These are phyloP conservation scores for Pristionchus fissidentatus DNA, from an alignment of 2,888 invertebrate genomes.

Conservation along the genomic window DNA sequence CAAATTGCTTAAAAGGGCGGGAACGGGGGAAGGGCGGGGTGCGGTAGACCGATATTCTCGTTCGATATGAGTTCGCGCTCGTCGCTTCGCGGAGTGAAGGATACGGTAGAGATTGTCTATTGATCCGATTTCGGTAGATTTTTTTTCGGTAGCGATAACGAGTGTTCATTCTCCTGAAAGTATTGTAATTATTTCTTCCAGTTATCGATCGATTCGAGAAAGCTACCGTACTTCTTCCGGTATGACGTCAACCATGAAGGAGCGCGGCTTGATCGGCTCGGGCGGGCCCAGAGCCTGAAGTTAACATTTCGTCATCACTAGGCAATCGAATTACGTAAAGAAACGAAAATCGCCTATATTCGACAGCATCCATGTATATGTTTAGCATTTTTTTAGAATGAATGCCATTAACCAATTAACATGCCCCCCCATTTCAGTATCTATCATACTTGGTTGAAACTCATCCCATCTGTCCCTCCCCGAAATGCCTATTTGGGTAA, in stretches of 20 bases:
- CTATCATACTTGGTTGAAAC: no score
- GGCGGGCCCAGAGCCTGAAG: conserved; percentile 17
- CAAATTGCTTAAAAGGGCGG: not conserved
- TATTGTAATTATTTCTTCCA: not conserved
- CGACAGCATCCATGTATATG: no score
- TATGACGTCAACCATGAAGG: conserved; percentile 11
- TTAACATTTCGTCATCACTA: not conserved
- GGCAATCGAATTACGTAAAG: not conserved
- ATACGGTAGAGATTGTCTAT: conserved; percentile 23
- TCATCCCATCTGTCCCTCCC: no score
- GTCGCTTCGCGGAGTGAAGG: conserved; percentile 19
- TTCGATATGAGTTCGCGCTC: conserved; percentile 43
- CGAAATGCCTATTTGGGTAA: no score
- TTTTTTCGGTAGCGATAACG: not conserved
- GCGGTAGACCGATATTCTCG: conserved; percentile 8
- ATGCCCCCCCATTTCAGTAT: no score
- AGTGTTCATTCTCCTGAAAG: conserved; percentile 16
- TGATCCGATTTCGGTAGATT: not conserved
- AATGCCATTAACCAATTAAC: no score
- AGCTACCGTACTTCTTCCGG: not conserved
- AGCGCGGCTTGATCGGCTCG: not conserved
- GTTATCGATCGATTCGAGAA: not conserved
- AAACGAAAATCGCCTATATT: no score
- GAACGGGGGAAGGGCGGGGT: not conserved
- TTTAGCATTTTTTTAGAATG: no score